Conservation (phyloP, 2,888 invertebrate genomes). For the Netelia virgata region DNA sequence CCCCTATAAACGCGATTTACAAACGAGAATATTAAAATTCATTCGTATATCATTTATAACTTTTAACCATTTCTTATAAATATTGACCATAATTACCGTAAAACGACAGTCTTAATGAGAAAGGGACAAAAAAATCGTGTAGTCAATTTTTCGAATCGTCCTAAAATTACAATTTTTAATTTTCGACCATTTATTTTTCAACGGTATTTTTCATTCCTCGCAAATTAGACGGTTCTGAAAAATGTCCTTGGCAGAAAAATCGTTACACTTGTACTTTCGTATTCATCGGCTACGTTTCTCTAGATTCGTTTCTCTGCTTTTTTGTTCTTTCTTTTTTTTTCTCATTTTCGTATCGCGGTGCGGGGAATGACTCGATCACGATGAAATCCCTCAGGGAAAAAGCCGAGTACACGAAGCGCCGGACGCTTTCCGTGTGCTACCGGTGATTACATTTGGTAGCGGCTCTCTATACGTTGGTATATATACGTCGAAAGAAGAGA, state of each 20-base stretch:
- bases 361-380: constrained; percentile 25
- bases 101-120: background rate
- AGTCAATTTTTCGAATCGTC: background rate
- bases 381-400: constrained; percentile 23
- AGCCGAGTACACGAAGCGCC: constrained; percentile 1
- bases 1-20: no score
- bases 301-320: constrained; percentile 22
- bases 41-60: no score
- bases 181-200: no score
- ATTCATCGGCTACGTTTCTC: background rate
- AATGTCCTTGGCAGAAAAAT: background rate
- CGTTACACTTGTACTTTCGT: background rate
- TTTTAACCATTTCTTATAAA: background rate
- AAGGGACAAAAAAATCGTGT: background rate
- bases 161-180: no score
- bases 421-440: background rate
- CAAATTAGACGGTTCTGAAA: no score
- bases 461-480: background rate
- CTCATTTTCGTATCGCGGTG: background rate
- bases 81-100: background rate
- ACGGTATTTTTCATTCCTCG: no score
- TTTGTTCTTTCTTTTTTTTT: background rate
- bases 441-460: constrained; percentile 47
- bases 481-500: background rate
- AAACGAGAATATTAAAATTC: no score